phyloP scores from a whole-genome alignment of 1,140 invertebrate genomes.

The Apis laboriosa region DNA sequence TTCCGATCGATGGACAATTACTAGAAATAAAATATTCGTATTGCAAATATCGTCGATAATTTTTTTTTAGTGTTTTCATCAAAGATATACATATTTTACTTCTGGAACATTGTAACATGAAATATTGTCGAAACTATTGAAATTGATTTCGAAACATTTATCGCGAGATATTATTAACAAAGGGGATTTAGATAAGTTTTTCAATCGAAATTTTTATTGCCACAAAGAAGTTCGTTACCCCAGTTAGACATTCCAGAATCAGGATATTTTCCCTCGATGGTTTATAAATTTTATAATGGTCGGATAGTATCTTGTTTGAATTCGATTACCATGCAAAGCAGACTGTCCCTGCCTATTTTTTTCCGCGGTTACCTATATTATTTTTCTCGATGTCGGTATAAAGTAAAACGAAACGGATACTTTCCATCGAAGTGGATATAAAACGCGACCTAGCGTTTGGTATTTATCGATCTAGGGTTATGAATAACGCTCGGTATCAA shows the following conservation, averaged over 20 bases:
- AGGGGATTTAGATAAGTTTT: not conserved
- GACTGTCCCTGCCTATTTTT: not conserved
- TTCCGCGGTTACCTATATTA: slow-evolving; percentile 17
- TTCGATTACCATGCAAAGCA: slow-evolving; percentile 52
- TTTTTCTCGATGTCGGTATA: slow-evolving; percentile 27
- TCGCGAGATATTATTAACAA: not conserved
- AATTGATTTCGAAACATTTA: not conserved
- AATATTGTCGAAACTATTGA: not conserved
- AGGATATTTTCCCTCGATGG: slow-evolving; percentile 36
- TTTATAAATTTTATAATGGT: slow-evolving; percentile 44
- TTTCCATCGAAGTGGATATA: slow-evolving; percentile 34
- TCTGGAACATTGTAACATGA: not conserved
- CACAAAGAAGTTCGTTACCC: not conserved
- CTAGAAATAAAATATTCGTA: slow-evolving; percentile 6
- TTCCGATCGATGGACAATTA: slow-evolving; percentile 14
- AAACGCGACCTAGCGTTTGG: slow-evolving; percentile 19
- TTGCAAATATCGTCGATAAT: not conserved
- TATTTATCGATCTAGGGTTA: slow-evolving; percentile 56
- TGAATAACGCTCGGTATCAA: slow-evolving; percentile 38
- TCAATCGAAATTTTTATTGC: slow-evolving; percentile 5
- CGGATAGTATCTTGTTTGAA: slow-evolving; percentile 32
- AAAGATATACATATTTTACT: not conserved
- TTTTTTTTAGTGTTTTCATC: not conserved
- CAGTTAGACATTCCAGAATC: not conserved
- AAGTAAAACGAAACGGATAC: slow-evolving; percentile 47